Base-by-base conservation (phyloP, 2,113 vertebrate genomes). In the Atlantisia rogersi region DNA sequence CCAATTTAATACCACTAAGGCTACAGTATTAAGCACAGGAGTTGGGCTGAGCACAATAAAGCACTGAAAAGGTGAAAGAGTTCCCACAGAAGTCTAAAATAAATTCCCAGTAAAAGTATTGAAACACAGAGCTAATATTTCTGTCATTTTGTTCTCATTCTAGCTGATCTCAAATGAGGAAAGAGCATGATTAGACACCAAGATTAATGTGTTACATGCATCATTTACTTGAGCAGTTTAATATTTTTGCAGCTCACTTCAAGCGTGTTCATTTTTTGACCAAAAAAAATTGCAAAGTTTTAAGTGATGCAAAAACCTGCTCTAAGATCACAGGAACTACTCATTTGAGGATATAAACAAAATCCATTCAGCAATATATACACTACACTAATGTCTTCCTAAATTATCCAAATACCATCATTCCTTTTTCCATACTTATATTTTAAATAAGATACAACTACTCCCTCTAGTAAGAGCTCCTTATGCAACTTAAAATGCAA, bases 231-330 rank as follows among this genome's bases (percentile, higher is more conserved):
- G 4, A 83, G 35, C 19, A 50, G 62, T 80, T 73, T 58, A 83
- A 25, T 58, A 55, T 3, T 82, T 89, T 40, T 52, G 60, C 32
- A 71, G 48, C 20, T 71, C 44, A 74, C 63, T 83, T 94, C 64
- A 86, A 50, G 50, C 20, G 58, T 0, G 2, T 59, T 89, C 32
- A 11, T 48, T 52, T 60, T 50, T 73, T 82, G 11, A 88, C n/a
- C 35, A 19, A 77, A 68, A 55, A 15, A 50, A 44, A 25, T 18
- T 7, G 17, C 3, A 2, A 60, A 65, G 19, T 81, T 86, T 86
- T 32, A 88, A 70, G 26, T 0, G 0, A 42, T 58, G 65, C 7
- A 86, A 50, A 71, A n/a, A 7, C 8, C 5, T 6, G 4, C 12
- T 52, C 26, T 31, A 78, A 86, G 59, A 58, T 21, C 28, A 35